Percentiles rank a stretch among this genome's conserved stretches.
Evolutionary conservation across 2,797 vertebrate species (phyloP).

Genomic region (Podarcis lilfordi): DNA sequence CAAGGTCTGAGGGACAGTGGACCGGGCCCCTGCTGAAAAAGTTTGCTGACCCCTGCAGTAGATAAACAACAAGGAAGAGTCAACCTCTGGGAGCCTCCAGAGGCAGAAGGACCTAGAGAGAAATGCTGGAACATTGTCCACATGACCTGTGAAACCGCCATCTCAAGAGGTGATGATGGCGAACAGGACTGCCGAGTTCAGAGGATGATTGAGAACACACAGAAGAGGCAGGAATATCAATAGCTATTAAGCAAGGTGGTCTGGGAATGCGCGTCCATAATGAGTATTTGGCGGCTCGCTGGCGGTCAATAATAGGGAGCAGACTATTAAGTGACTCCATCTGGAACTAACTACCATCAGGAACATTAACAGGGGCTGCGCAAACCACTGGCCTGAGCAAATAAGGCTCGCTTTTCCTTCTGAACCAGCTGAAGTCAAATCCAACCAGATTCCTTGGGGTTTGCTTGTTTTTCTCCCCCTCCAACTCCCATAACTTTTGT

Average conservation of each 20-base stretch:
- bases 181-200: neutral
- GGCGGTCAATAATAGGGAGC: slow-evolving; percentile 19
- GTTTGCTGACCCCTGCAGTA: too few relatives aligned
- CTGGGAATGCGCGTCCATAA: slow-evolving; percentile 19
- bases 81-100: neutral
- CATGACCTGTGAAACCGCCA: neutral
- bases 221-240: slow-evolving; percentile 18
- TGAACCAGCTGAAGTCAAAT: neutral
- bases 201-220: neutral
- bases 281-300: slow-evolving; percentile 14
- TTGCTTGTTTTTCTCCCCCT: neutral
- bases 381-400: neutral
- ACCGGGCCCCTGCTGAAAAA: too few relatives aligned
- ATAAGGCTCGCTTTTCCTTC: neutral
- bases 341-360: slow-evolving; percentile 19
- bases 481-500: neutral
- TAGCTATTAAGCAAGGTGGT: slow-evolving; percentile 34
- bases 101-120: neutral
- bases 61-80: neutral
- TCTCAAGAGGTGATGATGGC: neutral
- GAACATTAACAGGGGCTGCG: neutral
- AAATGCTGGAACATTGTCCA: neutral
- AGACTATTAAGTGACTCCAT: slow-evolving; percentile 28
- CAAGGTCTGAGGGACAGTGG: too few relatives aligned
- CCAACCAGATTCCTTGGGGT: neutral